Percentiles rank a stretch among this genome's conserved stretches.
These are phyloP conservation scores for Eupithecia exiguata DNA, from an alignment of 2,888 invertebrate genomes.

Conservation along the genomic window DNA sequence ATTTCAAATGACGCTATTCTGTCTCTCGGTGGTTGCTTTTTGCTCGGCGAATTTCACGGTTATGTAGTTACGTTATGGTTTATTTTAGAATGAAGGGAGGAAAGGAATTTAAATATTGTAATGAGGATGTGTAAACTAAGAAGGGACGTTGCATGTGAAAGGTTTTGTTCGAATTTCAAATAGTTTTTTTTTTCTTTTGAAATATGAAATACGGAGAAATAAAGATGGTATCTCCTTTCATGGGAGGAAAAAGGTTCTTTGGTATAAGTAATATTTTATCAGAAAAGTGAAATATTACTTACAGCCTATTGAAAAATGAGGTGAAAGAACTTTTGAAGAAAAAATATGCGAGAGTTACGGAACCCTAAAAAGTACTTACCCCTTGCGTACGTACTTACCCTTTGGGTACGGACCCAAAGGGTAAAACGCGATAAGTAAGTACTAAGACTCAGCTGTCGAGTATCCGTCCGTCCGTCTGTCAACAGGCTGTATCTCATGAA, in stretches of 20 bases:
- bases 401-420: too few species aligned
- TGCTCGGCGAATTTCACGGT: slow-evolving; percentile 24
- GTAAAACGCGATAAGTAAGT: too few species aligned
- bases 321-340: not conserved
- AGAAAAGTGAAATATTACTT: not conserved
- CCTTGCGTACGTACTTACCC: too few species aligned
- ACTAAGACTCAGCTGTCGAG: too few species aligned
- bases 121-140: slow-evolving; percentile 62
- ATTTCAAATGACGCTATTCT: slow-evolving; percentile 38
- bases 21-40: not conserved
- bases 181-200: slow-evolving; percentile 32
- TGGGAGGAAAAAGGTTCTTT: slow-evolving; percentile 5
- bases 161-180: slow-evolving; percentile 56
- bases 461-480: too few species aligned
- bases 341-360: not conserved
- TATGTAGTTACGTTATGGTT: slow-evolving; percentile 28
- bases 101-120: slow-evolving; percentile 64
- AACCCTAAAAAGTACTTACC: too few species aligned
- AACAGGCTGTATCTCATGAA: too few species aligned
- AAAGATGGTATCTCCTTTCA: slow-evolving; percentile 4
- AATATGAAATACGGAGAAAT: slow-evolving; percentile 13
- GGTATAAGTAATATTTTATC: not conserved
- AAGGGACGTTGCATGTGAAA: slow-evolving; percentile 58
- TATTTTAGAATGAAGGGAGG: slow-evolving; percentile 32
- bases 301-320: not conserved